Evolutionary conservation across 2,797 vertebrate genomes (phyloP), one percentile per base, ranked within the genome.

Genomic region (Liasis olivaceus): DNA sequence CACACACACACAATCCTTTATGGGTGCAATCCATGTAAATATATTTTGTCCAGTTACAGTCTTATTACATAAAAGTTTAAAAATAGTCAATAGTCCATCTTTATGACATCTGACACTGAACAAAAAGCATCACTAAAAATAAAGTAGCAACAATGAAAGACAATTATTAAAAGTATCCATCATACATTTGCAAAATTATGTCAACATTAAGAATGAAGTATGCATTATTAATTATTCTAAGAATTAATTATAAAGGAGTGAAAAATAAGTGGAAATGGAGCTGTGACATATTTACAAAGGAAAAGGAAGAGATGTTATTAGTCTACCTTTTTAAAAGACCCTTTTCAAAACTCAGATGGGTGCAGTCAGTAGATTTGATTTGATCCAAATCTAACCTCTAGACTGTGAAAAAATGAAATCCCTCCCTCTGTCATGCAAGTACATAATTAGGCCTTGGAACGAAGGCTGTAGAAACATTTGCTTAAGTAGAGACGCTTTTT

Each of bases 101-200:
- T 90, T 85, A 84, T 94, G 89, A 51, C 15, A 93, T 86, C 59
- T 93, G 94, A 54, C 91, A 94, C 54, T 93, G 59, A 85, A 13
- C 15, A 13, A 97, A 96, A 96, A 87, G 88, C 88, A 94, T 92
- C 96, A 96, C 96, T 96, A 95, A 97, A 96, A 97, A 93, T 92
- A 91, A 95, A 96, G 89, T 59, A 42, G 89, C 91, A 94, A 90
- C 95, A 92, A 96, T 90, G 96, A 92, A 93, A 92, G 95, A 92
- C 96, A 97, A 98, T 98, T 98, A 98, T 98, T 98, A 98, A 98
- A 98, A 97, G 85, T 95, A 97, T 97, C 95, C 95, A 97, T 98
- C 97, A 96, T 28, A 90, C 92, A 96, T 93, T 95, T 93, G 94
- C 88, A 94, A 60, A 97, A 94, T 94, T 95, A 97, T 96, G 96